A percentile compares a stretch with the other conserved stretches of the same genome.
Evolutionary conservation across 2,113 vertebrate species (phyloP).

Genomic region (Tetrao urogallus): DNA sequence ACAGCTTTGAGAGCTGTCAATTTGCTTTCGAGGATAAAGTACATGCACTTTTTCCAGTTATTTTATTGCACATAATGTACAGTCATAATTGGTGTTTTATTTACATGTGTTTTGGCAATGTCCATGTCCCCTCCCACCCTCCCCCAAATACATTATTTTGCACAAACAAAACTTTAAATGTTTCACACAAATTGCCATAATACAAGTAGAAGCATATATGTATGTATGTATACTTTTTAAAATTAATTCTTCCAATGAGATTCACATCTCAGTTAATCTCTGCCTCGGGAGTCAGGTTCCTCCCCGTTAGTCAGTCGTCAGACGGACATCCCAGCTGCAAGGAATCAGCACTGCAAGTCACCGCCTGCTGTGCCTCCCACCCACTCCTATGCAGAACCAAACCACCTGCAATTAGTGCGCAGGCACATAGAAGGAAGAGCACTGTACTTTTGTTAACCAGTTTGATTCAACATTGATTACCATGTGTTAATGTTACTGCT

Average conservation of each 20-base stretch:
- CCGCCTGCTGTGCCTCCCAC: neutral
- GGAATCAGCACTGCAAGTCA: neutral
- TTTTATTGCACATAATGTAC: constrained; percentile 74
- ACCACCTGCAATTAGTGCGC: constrained; percentile 59
- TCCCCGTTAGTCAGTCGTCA: neutral
- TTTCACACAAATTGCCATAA: constrained; percentile 61
- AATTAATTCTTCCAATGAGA: neutral
- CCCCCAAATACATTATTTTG: constrained; percentile 52
- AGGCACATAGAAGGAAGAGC: constrained; percentile 60
- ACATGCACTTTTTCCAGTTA: constrained; percentile 70
- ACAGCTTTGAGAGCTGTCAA: constrained; percentile 43
- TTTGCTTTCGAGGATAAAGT: constrained; percentile 62
- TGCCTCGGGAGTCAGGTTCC: neutral
- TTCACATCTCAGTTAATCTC: constrained; percentile 5
- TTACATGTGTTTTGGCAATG: constrained; percentile 64
- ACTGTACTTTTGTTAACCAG: constrained; percentile 59
- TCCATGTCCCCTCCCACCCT: constrained; percentile 1
- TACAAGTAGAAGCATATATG: constrained; percentile 43
- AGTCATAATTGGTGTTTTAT: constrained; percentile 57
- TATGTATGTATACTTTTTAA: neutral
- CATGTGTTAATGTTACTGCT: neutral
- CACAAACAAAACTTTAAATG: constrained; percentile 64
- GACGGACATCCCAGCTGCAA: neutral
- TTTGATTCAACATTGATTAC: constrained; percentile 79
- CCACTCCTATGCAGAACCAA: neutral